phyloP scores from a whole-genome alignment of 1,140 invertebrate genomes.

The Littorina saxatilis region DNA sequence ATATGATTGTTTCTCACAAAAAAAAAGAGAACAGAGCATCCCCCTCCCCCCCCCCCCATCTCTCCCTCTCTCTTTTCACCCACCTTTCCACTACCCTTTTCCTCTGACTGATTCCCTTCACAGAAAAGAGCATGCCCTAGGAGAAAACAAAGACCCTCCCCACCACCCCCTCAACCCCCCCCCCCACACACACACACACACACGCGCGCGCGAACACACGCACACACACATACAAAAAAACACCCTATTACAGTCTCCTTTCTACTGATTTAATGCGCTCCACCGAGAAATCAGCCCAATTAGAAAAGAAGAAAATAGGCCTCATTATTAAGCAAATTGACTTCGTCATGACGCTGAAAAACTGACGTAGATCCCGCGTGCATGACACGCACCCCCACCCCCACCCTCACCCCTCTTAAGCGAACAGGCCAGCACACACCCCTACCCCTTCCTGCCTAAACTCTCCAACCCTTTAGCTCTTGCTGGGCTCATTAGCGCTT shows the following conservation, averaged over 20 bases:
- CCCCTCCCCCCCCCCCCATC: no score
- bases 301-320: conserved; percentile 16
- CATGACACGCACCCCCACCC: neutral
- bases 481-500: neutral
- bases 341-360: conserved; percentile 2
- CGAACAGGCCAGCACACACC: no score
- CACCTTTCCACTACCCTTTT: no score
- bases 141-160: no score
- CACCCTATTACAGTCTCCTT: conserved; percentile 5
- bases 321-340: conserved; percentile 21
- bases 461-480: neutral
- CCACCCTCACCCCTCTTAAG: neutral
- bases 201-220: neutral
- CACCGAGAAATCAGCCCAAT: conserved; percentile 16
- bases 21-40: no score
- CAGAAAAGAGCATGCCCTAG: no score
- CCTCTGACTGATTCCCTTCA: no score
- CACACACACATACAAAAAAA: neutral
- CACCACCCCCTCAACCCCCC: no score
- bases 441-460: neutral
- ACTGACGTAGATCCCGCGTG: neutral
- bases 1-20: no score
- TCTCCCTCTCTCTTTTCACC: no score
- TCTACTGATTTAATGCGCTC: conserved; percentile 1
- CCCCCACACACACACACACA: no score